phyloP scores from a whole-genome alignment of 2,888 invertebrate genomes.

The Cantharis lateralis region DNA sequence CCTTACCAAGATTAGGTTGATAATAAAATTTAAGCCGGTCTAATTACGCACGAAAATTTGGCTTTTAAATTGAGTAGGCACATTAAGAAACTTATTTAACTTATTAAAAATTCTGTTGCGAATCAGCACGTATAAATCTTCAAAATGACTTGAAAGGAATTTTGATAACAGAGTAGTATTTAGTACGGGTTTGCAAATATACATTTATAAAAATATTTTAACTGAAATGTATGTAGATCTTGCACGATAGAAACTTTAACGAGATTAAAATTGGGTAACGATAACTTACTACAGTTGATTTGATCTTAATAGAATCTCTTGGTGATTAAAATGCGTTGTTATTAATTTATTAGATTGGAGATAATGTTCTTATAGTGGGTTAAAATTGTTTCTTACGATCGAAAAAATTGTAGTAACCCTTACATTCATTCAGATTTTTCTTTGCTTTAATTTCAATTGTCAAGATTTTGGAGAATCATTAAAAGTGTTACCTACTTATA shows the following conservation, averaged over 20 bases:
- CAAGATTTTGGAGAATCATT: background rate
- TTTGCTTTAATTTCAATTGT: background rate
- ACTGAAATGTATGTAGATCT: no score
- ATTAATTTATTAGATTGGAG: background rate
- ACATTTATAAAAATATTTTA: no score
- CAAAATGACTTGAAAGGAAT: background rate
- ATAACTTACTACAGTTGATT: background rate
- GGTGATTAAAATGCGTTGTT: background rate
- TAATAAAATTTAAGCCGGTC: background rate
- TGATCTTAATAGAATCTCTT: background rate
- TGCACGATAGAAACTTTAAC: no score
- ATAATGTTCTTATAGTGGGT: no score
- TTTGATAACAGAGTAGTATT: background rate
- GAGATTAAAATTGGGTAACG: background rate
- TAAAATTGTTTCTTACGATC: background rate
- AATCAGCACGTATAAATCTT: background rate
- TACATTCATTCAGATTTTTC: no score
- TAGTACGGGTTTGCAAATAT: background rate
- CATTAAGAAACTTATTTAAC: background rate
- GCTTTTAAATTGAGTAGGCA: background rate
- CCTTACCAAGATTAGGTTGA: background rate
- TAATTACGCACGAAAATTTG: background rate
- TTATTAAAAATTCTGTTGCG: background rate
- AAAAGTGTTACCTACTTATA: background rate
- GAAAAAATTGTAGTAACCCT: background rate